Evolutionary conservation across 1,140 invertebrate genomes (phyloP).

Genomic region (Pemphigus obesinymphae): DNA sequence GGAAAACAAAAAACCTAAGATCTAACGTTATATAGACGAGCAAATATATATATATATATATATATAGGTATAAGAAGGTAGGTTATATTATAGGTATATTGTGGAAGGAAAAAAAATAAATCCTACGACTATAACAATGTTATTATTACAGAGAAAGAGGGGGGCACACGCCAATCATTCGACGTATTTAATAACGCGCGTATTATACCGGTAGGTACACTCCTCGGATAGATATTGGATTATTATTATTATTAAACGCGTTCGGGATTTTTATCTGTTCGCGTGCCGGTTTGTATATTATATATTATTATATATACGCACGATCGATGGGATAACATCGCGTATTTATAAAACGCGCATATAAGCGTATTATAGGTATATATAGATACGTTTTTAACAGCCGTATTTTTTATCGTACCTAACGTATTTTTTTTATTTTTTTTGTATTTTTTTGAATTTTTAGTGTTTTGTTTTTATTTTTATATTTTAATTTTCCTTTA

Average conservation of each 20-base stretch:
- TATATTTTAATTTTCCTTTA: too few relatives aligned
- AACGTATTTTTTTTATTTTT: not conserved
- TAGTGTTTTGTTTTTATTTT: not conserved
- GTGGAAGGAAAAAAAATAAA: not conserved
- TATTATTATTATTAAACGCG: not conserved
- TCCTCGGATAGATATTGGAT: constrained; percentile 15
- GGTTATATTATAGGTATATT: not conserved
- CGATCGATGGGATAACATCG: constrained; percentile 14
- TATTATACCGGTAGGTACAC: too few relatives aligned
- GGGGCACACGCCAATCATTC: constrained; percentile 27
- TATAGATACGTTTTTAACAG: constrained; percentile 2
- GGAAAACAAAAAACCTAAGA: not conserved
- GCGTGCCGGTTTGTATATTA: too few relatives aligned
- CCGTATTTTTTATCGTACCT: not conserved
- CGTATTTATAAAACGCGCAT: too few relatives aligned
- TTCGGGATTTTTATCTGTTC: constrained; percentile 1
- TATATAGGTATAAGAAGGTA: not conserved
- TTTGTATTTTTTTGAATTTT: not conserved
- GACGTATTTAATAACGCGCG: constrained; percentile 11
- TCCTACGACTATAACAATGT: not conserved
- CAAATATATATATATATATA: too few relatives aligned
- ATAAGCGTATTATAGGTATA: not conserved
- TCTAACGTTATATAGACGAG: too few relatives aligned
- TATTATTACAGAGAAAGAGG: not conserved
- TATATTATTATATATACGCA: too few relatives aligned